Evolutionary conservation across 2,113 vertebrate genomes (phyloP).

Genomic region (Diadophis punctatus): DNA sequence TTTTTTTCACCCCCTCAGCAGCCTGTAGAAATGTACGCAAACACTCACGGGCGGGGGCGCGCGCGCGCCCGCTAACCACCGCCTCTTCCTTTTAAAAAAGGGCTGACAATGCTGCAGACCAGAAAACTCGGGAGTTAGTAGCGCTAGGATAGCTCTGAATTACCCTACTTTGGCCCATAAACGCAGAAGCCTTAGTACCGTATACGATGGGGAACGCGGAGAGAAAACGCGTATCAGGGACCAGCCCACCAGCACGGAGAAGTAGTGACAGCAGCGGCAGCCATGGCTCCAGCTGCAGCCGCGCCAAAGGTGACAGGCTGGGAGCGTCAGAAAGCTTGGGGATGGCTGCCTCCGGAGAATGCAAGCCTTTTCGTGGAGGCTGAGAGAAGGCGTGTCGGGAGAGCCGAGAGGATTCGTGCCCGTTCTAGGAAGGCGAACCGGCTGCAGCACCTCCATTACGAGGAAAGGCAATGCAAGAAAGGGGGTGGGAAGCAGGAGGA

Average conservation of each 20-base stretch:
- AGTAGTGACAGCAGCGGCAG: constrained; percentile 37
- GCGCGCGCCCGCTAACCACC: not conserved
- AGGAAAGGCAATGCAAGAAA: constrained; percentile 19
- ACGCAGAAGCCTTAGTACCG: not conserved
- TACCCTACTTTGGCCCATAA: not conserved
- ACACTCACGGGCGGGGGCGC: not conserved
- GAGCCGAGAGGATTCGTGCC: not conserved
- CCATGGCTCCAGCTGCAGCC: constrained; percentile 47
- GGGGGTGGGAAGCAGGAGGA: constrained; percentile 6
- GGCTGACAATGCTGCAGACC: constrained; percentile 26
- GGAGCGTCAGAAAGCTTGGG: not conserved
- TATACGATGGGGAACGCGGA: not conserved
- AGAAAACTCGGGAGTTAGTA: not conserved
- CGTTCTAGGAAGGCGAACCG: not conserved
- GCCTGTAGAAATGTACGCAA: not conserved
- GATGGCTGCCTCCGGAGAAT: not conserved
- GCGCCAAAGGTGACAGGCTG: constrained; percentile 32
- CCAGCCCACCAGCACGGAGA: not conserved
- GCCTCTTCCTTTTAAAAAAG: constrained; percentile 19
- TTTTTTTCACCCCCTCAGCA: not conserved
- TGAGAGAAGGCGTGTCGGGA: not conserved
- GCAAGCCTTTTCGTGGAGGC: not conserved
- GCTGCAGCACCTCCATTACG: constrained; percentile 14
- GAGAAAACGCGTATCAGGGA: not conserved
- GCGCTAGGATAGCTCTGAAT: constrained; percentile 6